Conservation (phyloP, 23 tunicate genomes). For the Ciona savignyi region DNA sequence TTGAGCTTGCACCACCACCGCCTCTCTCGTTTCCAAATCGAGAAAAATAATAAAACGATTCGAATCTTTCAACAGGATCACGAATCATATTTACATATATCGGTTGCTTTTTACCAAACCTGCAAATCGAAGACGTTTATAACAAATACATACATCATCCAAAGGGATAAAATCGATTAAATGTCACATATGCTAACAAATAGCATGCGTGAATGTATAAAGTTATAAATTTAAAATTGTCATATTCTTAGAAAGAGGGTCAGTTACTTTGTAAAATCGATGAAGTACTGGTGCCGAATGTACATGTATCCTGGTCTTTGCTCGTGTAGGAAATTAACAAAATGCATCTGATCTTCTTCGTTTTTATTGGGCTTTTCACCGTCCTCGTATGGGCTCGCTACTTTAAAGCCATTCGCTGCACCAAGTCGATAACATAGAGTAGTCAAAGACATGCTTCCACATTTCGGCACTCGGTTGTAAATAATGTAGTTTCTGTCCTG, state of each 20-base stretch:
- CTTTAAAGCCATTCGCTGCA: slow-evolving; percentile 62
- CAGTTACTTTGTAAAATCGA: slow-evolving; percentile 83
- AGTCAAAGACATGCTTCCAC: slow-evolving; percentile 96
- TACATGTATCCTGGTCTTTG: slow-evolving; percentile 75
- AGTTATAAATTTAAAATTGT: too few species aligned
- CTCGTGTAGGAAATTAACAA: slow-evolving; percentile 38
- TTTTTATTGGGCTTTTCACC: slow-evolving; percentile 85
- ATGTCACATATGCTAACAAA: too few species aligned
- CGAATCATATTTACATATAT: slow-evolving; percentile 94
- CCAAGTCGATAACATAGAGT: slow-evolving; percentile 67
- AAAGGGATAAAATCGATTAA: too few species aligned
- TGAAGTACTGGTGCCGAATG: slow-evolving; percentile 91
- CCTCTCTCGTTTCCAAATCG: slow-evolving; percentile 90
- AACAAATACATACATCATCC: too few species aligned
- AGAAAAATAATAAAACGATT: slow-evolving; percentile 95
- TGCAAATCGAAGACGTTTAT: slow-evolving; percentile 9
- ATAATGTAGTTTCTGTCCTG: slow-evolving; percentile 58
- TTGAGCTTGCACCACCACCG: slow-evolving; percentile 67
- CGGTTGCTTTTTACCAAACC: slow-evolving; percentile 75
- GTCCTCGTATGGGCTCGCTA: slow-evolving; percentile 78
- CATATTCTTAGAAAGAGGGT: too few species aligned
- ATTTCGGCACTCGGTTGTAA: slow-evolving; percentile 98
- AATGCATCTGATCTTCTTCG: slow-evolving; percentile 48
- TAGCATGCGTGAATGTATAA: too few species aligned
- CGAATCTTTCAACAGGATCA: slow-evolving; percentile 94